Conservation (phyloP, 2,888 invertebrate species). For the Diabrotica balteata region DNA sequence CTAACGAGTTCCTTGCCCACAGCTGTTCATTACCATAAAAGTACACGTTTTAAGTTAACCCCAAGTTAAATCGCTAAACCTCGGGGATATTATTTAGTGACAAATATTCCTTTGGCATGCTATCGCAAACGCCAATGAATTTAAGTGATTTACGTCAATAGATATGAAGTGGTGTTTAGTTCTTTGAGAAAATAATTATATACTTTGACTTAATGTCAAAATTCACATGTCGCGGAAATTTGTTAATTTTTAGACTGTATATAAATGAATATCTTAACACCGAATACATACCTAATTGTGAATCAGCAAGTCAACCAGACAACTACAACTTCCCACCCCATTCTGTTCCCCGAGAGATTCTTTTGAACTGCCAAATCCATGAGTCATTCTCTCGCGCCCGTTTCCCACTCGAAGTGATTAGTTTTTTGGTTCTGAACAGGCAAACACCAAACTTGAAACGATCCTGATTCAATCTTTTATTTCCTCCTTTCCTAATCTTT, state of each 20-base stretch:
- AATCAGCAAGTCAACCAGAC: no score
- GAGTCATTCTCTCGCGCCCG: constrained; percentile 2
- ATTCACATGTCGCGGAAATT: no score
- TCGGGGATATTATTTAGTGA: background rate
- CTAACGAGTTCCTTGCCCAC: background rate
- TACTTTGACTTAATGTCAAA: no score
- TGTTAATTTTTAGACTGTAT: no score
- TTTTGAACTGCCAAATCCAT: constrained; percentile 5
- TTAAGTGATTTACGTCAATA: background rate
- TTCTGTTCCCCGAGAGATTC: no score
- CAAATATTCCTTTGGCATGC: constrained; percentile 5
- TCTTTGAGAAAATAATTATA: no score
- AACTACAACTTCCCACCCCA: no score
- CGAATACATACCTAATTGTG: no score
- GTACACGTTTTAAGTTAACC: constrained; percentile 6
- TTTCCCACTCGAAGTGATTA: constrained; percentile 6
- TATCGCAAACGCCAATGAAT: background rate
- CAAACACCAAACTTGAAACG: constrained; percentile 3
- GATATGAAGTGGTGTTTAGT: no score
- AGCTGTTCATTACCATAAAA: constrained; percentile 10
- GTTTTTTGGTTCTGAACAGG: constrained; percentile 7
- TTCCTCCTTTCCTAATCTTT: constrained; percentile 14
- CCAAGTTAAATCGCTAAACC: background rate
- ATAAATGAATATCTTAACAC: no score
- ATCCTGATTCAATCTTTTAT: constrained; percentile 7